Percentiles rank a stretch among this genome's conserved stretches.
Conservation (phyloP, 2,797 vertebrate species). For the Hypotaenidia philippensis region DNA sequence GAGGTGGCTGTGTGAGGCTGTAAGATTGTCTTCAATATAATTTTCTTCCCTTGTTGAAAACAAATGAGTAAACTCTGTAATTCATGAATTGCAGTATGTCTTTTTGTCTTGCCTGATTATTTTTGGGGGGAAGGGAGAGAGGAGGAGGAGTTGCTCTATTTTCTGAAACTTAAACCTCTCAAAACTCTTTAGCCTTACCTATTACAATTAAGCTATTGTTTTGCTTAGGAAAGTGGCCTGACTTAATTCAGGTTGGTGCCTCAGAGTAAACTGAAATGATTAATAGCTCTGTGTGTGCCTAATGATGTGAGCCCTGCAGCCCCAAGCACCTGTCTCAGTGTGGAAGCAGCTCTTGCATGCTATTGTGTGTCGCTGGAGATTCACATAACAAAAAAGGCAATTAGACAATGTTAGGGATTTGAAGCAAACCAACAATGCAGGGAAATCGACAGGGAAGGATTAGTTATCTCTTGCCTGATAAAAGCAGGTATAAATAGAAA, state of each 20-base stretch:
- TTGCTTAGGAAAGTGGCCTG: constrained; percentile 3
- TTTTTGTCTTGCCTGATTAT: neutral
- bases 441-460: constrained; percentile 24
- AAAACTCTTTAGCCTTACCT: neutral
- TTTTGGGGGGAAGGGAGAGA: rapidly evolving
- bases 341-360: neutral
- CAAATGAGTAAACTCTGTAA: neutral
- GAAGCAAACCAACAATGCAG: constrained; percentile 13
- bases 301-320: constrained; percentile 8
- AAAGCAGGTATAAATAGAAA: constrained; percentile 31
- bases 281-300: constrained; percentile 40
- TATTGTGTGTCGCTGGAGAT: constrained; percentile 52
- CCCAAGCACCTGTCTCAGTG: constrained; percentile 61
- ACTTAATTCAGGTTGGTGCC: constrained; percentile 38
- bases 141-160: neutral
- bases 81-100: neutral
- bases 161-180: neutral
- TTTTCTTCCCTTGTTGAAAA: neutral
- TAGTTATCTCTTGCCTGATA: constrained; percentile 37
- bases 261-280: constrained; percentile 45
- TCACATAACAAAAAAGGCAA: constrained; percentile 67
- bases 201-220: constrained; percentile 44
- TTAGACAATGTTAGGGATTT: constrained; percentile 59
- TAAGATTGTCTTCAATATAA: neutral
- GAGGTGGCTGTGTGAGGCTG: neutral